These are phyloP conservation scores for Vulpes ferrilata DNA, from an alignment of 2,113 vertebrate genomes.

Conservation along the genomic window DNA sequence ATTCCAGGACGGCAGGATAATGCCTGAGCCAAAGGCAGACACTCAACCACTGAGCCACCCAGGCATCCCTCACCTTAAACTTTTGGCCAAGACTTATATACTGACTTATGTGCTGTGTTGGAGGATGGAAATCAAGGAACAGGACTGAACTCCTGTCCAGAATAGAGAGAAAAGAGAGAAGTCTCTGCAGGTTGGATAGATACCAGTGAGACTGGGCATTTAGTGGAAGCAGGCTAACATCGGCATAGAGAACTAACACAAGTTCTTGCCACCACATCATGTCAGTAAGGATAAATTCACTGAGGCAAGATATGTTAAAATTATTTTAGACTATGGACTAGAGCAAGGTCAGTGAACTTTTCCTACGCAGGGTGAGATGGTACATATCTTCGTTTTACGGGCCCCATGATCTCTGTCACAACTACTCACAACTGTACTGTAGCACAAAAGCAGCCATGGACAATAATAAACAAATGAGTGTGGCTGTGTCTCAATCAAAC, in stretches of 20 bases:
- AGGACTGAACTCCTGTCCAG: neutral
- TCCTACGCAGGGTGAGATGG: neutral
- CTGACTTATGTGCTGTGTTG: neutral
- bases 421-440: neutral
- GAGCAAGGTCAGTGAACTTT: neutral
- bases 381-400: neutral
- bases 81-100: neutral
- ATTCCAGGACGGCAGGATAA: too few relatives aligned
- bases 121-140: neutral
- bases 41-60: too few relatives aligned
- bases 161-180: neutral
- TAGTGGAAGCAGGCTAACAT: neutral
- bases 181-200: neutral
- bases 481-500: neutral
- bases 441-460: neutral
- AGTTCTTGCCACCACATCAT: neutral
- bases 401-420: rapidly evolving
- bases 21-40: too few relatives aligned
- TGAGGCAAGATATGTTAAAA: neutral
- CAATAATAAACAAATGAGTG: neutral
- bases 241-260: neutral
- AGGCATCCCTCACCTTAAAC: too few relatives aligned
- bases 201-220: neutral
- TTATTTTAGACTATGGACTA: neutral
- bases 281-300: neutral